Percentiles rank a stretch among this genome's conserved stretches.
These are phyloP conservation scores for Leucopsar rothschildi DNA, from an alignment of 2,113 vertebrate genomes.

Conservation along the genomic window DNA sequence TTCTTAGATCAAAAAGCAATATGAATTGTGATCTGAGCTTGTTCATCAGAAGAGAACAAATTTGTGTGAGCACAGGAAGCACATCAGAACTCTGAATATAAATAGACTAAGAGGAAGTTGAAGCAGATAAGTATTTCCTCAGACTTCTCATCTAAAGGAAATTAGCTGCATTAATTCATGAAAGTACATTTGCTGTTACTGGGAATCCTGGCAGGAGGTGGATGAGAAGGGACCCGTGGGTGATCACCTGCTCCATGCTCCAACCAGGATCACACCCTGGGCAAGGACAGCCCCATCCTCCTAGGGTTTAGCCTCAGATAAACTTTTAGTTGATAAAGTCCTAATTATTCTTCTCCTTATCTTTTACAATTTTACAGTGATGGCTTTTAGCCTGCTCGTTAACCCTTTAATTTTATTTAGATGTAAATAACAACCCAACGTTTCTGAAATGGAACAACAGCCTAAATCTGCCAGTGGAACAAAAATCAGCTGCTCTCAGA, in stretches of 20 bases:
- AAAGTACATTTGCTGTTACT: background rate
- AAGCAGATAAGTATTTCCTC: conserved; percentile 35
- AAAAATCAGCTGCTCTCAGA: background rate
- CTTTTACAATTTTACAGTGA: background rate
- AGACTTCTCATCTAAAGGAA: conserved; percentile 15
- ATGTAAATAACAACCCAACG: background rate
- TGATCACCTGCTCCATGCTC: background rate
- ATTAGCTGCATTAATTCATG: conserved; percentile 10
- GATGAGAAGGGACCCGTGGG: background rate
- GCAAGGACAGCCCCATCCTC: fast-evolving
- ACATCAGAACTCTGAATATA: conserved; percentile 13
- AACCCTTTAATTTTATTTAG: background rate
- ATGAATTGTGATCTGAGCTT: background rate
- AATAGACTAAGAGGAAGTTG: conserved; percentile 28
- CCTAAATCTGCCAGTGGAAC: background rate
- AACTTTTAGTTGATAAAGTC: background rate
- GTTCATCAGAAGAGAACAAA: background rate
- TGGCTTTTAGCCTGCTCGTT: background rate
- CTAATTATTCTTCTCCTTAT: background rate
- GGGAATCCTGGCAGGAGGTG: background rate
- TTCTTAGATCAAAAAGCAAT: background rate
- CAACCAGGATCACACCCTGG: background rate
- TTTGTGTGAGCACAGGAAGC: background rate
- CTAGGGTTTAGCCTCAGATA: background rate
- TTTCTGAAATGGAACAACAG: background rate